Base-by-base conservation (phyloP, 2,888 invertebrate species). In the Alloscopus bannaensis region DNA sequence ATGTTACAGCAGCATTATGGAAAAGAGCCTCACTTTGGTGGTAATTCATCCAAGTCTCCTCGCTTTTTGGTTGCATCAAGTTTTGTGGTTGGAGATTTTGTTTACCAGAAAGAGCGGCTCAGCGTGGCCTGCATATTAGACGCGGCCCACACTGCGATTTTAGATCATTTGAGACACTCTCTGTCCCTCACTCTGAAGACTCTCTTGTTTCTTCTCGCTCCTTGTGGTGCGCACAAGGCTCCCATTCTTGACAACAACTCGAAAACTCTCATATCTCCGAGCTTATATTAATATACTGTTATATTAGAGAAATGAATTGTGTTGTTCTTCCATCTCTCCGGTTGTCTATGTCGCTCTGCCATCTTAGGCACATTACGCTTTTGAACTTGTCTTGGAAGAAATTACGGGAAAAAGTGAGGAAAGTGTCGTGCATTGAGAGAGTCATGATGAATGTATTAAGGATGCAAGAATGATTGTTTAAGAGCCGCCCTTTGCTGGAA, bases 371-470 rank as follows among this genome's bases (percentile, higher is more conserved):
- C 66, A 66, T 47, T 52, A 65, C 42, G 50, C n/a, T 29, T 57
- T 18, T 29, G 28, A 6, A 11, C 47, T 13, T 31, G 31, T 68
- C 36, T 31, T 59, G 57, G n/a, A 42, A 45, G 59, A 69, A 69
- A 69, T 69, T 69, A 57, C 59, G 57, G n/a, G n/a, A n/a, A n/a
- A n/a, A 31, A 52, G 52, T 45, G 20, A 22, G 31, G 28, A 22
- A 36, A 59, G 59, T 59, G 59, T 31, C 59, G 11, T 31, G 59
- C 18, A 59, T 59, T 59, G 31, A 59, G 59, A 69, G 69, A 62
- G 26, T 65, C 57, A 73, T 73, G 73, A 73, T 57, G 65, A 73
- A 73, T 73, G 73, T 45, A 65, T 73, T 65, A 72, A 65, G 65
- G 65, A 65, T 40, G 57, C 47, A 66, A 31, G 62, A 40, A 66